These are phyloP conservation scores for Paramacrobiotus metropolitanus DNA, from an alignment of 1,140 invertebrate species.

Conservation along the genomic window DNA sequence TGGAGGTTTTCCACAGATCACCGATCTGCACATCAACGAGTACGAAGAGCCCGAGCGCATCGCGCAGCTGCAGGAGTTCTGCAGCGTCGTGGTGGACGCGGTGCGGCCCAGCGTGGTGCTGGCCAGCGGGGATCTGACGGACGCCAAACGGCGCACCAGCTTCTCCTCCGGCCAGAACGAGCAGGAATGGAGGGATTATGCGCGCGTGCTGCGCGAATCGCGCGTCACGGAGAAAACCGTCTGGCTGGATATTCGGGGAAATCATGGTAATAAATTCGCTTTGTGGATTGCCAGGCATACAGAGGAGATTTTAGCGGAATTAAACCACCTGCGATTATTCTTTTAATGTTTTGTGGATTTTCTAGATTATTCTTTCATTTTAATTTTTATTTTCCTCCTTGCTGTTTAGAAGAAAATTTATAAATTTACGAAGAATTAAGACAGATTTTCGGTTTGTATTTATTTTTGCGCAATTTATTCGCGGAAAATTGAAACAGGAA, in stretches of 20 bases:
- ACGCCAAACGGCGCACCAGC: slow-evolving; percentile 52
- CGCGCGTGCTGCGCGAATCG: slow-evolving; percentile 39
- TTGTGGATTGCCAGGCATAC: too few species aligned
- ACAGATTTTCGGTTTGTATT: too few species aligned
- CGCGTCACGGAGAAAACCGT: slow-evolving; percentile 39
- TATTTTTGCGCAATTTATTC: too few species aligned
- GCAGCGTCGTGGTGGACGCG: slow-evolving; percentile 40
- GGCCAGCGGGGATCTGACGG: slow-evolving; percentile 65
- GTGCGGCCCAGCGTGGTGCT: slow-evolving; percentile 57
- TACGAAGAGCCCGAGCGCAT: slow-evolving; percentile 49
- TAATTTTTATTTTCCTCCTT: too few species aligned
- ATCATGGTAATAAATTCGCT: slow-evolving; percentile 48
- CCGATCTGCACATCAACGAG: slow-evolving; percentile 67
- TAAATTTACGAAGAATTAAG: too few species aligned
- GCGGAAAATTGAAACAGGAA: too few species aligned
- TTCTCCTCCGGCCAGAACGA: slow-evolving; percentile 55
- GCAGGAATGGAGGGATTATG: slow-evolving; percentile 62
- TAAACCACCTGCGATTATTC: too few species aligned
- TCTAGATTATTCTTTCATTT: too few species aligned
- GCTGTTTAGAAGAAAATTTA: too few species aligned
- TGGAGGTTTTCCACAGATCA: slow-evolving; percentile 47
- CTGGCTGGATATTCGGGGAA: slow-evolving; percentile 77
- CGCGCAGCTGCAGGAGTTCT: slow-evolving; percentile 52
- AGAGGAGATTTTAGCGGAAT: too few species aligned
- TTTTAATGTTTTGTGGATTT: too few species aligned